A percentile compares a stretch with the other conserved stretches of the same genome.
phyloP scores from a whole-genome alignment of 2,797 vertebrate genomes.

The Sebastes paucispinis region DNA sequence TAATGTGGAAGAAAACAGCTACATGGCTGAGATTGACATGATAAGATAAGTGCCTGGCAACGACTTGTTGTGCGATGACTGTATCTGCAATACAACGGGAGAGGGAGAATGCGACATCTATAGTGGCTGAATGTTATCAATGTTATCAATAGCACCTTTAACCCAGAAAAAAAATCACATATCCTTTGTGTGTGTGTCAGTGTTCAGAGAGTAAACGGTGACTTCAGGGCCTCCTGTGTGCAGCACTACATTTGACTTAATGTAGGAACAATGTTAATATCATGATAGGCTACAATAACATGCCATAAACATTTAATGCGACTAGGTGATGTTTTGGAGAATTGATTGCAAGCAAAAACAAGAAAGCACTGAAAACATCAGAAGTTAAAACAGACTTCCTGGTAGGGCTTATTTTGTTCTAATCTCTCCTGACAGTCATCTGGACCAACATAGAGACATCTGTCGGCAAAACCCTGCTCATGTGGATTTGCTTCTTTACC shows the following conservation, averaged over 20 bases:
- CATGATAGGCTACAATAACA: conserved; percentile 16
- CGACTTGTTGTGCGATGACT: no score
- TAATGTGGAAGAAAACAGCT: no score
- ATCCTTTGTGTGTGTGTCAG: conserved; percentile 7
- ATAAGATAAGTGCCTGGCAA: no score
- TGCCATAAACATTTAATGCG: background rate
- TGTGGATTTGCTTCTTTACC: conserved; percentile 35
- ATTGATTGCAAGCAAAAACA: conserved; percentile 39
- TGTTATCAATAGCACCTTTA: no score
- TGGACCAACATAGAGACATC: conserved; percentile 58
- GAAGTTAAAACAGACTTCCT: conserved; percentile 42
- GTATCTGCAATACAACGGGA: no score
- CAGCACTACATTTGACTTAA: background rate
- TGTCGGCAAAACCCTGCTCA: conserved; percentile 46
- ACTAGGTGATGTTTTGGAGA: background rate
- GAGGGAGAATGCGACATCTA: no score
- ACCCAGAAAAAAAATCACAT: conserved; percentile 22
- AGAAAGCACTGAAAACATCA: conserved; percentile 27
- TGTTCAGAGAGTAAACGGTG: background rate
- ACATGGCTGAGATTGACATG: no score
- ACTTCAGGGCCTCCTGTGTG: background rate
- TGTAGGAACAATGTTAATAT: conserved; percentile 3
- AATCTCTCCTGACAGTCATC: conserved; percentile 63
- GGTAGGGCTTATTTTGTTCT: conserved; percentile 18
- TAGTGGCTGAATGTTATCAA: no score